Evolutionary conservation across 92 coral and sea anemone species (phyloP).

Genomic region (Pocillopora grandis): DNA sequence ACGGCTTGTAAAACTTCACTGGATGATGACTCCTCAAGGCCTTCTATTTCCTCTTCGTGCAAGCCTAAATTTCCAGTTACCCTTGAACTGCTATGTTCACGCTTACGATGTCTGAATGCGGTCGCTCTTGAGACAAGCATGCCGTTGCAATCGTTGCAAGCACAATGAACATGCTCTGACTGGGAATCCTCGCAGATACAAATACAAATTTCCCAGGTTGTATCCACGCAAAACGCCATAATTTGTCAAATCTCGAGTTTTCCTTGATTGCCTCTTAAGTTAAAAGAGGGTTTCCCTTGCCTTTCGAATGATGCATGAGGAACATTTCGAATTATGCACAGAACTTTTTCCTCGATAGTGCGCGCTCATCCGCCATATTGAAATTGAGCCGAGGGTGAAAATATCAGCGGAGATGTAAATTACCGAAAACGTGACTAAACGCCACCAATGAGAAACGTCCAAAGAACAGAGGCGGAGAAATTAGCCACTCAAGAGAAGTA

Average conservation of each 20-base stretch:
- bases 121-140: constrained; percentile 6
- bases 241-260: too few relatives aligned
- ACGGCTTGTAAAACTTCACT: neutral
- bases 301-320: too few relatives aligned
- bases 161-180: too few relatives aligned
- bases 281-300: too few relatives aligned
- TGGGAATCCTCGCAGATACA: too few relatives aligned
- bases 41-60: neutral
- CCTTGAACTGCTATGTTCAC: constrained; percentile 2
- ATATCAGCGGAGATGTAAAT: neutral
- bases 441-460: constrained; percentile 11
- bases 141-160: too few relatives aligned
- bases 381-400: constrained; percentile 13
- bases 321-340: too few relatives aligned
- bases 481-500: constrained; percentile 30
- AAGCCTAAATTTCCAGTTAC: neutral
- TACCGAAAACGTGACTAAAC: constrained; percentile 9
- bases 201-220: too few relatives aligned
- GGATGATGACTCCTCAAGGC: neutral
- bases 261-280: too few relatives aligned
- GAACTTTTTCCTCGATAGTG: too few relatives aligned
- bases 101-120: constrained; percentile 4
- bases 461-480: constrained; percentile 13
- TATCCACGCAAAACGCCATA: too few relatives aligned
- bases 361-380: too few relatives aligned